phyloP scores from a whole-genome alignment of 2,797 vertebrate species.

The Dipus sagitta region DNA sequence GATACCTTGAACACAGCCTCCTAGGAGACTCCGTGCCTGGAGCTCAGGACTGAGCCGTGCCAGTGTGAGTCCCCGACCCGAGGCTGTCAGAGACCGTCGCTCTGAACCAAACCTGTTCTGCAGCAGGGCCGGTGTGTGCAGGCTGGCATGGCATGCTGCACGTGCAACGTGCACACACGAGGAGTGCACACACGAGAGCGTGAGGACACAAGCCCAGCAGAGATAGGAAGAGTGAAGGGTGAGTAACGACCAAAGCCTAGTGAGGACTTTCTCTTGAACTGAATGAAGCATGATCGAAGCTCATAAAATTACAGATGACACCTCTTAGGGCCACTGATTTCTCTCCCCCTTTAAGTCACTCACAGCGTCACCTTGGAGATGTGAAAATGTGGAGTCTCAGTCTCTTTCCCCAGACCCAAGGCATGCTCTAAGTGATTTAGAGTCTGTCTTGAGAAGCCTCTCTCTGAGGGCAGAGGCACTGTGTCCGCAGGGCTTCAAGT shows the following conservation, averaged over 20 bases:
- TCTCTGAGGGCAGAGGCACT: not conserved
- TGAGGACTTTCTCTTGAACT: not conserved
- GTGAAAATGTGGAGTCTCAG: not conserved
- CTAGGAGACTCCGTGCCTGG: not conserved
- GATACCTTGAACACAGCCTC: no score
- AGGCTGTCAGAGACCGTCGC: not conserved
- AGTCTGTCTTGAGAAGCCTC: rapidly evolving
- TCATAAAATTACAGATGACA: not conserved
- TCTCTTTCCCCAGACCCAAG: not conserved
- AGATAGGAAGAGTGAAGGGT: not conserved
- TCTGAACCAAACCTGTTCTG: not conserved
- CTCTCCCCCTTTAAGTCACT: no score
- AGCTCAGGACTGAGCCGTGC: no score
- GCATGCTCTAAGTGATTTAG: rapidly evolving
- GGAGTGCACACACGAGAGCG: not conserved
- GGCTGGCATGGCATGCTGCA: rapidly evolving
- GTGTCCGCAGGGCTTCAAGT: not conserved
- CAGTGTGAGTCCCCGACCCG: not conserved
- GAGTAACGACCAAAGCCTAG: not conserved
- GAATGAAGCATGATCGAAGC: not conserved
- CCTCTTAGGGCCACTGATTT: rapidly evolving
- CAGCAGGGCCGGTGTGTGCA: not conserved
- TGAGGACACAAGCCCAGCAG: rapidly evolving
- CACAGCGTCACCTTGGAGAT: not conserved
- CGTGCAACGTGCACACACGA: no score